Percentiles rank a stretch among this genome's conserved stretches.
These are phyloP conservation scores for Sinodicranocentrus sp. DNA, from an alignment of 2,888 invertebrate genomes.

Conservation along the genomic window DNA sequence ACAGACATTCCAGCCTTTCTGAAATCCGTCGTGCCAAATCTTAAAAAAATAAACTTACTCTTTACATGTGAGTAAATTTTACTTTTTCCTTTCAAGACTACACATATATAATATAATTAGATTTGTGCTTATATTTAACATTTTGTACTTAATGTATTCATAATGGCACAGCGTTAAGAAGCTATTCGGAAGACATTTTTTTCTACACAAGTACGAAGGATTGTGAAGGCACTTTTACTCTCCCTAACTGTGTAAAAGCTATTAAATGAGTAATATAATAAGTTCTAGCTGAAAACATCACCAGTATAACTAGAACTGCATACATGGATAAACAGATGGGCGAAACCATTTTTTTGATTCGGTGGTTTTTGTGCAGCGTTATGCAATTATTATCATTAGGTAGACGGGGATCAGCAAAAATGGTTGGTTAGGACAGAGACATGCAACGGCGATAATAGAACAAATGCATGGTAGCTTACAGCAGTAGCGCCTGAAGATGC, in stretches of 20 bases:
- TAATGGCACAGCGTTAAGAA: too few species aligned
- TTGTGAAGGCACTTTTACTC: too few species aligned
- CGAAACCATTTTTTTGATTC: neutral
- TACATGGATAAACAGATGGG: neutral
- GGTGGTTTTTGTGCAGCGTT: neutral
- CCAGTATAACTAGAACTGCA: too few species aligned
- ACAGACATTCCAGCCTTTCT: conserved; percentile 46
- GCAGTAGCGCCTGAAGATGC: too few species aligned
- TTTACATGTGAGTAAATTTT: conserved; percentile 5
- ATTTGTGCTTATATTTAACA: neutral
- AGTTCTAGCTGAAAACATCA: too few species aligned
- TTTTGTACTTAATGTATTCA: too few species aligned
- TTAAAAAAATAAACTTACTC: conserved; percentile 48
- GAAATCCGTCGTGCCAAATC: conserved; percentile 48
- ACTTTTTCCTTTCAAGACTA: neutral
- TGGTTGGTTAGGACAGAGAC: neutral
- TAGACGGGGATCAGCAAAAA: conserved; percentile 4
- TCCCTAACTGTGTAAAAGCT: too few species aligned
- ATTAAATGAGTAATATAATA: too few species aligned
- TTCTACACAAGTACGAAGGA: too few species aligned
- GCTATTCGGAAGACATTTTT: too few species aligned
- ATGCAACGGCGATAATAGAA: neutral
- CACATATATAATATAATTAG: conserved; percentile 1
- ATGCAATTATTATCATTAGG: neutral
- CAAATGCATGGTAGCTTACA: neutral